These are phyloP conservation scores for Crocidura indochinensis DNA, from an alignment of 2,797 vertebrate species.

Conservation along the genomic window DNA sequence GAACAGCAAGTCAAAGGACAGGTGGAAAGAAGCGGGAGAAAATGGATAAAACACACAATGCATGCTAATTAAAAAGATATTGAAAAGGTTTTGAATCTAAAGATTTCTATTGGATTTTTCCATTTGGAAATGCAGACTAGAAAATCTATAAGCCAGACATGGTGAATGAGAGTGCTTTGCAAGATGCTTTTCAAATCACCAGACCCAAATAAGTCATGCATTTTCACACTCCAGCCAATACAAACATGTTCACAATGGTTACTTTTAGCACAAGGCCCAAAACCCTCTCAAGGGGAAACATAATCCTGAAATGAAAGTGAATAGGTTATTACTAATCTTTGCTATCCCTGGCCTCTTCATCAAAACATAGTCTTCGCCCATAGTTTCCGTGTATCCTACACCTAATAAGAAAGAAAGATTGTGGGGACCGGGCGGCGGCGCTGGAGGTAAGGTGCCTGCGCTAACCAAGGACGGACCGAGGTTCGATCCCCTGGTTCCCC, in stretches of 20 bases:
- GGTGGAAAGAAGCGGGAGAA: not conserved
- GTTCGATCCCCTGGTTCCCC: no score
- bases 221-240: not conserved
- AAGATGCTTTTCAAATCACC: slow-evolving; percentile 9
- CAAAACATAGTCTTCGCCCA: not conserved
- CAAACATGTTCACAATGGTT: slow-evolving; percentile 49
- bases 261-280: slow-evolving; percentile 48
- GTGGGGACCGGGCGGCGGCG: no score
- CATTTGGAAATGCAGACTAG: slow-evolving; percentile 1
- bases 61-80: not conserved
- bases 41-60: not conserved
- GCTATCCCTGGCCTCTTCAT: not conserved
- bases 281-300: slow-evolving; percentile 29
- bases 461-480: no score
- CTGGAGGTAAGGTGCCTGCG: no score
- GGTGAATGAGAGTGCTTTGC: not conserved
- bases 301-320: slow-evolving; percentile 19
- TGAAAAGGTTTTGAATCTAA: slow-evolving; percentile 23
- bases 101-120: slow-evolving; percentile 39
- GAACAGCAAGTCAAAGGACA: not conserved
- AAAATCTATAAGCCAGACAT: not conserved
- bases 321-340: not conserved
- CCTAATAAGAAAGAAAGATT: not conserved
- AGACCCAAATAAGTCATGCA: slow-evolving; percentile 44
- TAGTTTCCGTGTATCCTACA: slow-evolving; percentile 25